Percentiles rank a stretch among this genome's conserved stretches.
phyloP scores from a whole-genome alignment of 1,140 invertebrate genomes.

The Paralvinella palmiformis region DNA sequence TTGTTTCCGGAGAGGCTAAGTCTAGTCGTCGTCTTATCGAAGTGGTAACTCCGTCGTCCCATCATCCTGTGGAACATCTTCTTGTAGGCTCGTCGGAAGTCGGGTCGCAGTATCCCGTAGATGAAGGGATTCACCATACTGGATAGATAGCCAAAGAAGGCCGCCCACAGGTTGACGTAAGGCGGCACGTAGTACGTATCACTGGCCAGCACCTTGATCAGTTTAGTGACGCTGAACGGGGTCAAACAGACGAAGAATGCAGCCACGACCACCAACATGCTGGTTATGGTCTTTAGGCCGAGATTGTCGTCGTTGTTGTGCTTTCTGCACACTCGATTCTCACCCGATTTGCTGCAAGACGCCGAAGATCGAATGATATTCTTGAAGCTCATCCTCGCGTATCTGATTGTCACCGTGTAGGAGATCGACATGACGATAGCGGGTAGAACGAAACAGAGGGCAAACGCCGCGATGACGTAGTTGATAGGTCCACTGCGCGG shows the following conservation, averaged over 20 bases:
- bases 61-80: neutral
- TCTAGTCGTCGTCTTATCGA: too few species aligned
- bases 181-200: conserved; percentile 29
- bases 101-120: conserved; percentile 47
- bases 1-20: too few species aligned
- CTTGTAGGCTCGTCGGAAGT: conserved; percentile 38
- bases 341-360: conserved; percentile 21
- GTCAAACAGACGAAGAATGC: conserved; percentile 48
- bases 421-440: conserved; percentile 32
- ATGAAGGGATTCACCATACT: conserved; percentile 48
- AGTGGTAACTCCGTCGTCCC: too few species aligned
- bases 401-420: conserved; percentile 33
- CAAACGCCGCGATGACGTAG: conserved; percentile 45
- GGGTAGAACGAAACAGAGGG: conserved; percentile 44
- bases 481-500: conserved; percentile 24
- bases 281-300: conserved; percentile 37
- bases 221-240: conserved; percentile 49
- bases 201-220: conserved; percentile 37
- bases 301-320: too few species aligned
- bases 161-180: conserved; percentile 35
- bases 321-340: neutral
- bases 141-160: conserved; percentile 36
- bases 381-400: conserved; percentile 20
- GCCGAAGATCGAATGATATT: neutral
- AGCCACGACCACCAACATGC: conserved; percentile 40